These are phyloP conservation scores for Mastomys coucha DNA, from an alignment of 2,113 vertebrate species.

Conservation along the genomic window DNA sequence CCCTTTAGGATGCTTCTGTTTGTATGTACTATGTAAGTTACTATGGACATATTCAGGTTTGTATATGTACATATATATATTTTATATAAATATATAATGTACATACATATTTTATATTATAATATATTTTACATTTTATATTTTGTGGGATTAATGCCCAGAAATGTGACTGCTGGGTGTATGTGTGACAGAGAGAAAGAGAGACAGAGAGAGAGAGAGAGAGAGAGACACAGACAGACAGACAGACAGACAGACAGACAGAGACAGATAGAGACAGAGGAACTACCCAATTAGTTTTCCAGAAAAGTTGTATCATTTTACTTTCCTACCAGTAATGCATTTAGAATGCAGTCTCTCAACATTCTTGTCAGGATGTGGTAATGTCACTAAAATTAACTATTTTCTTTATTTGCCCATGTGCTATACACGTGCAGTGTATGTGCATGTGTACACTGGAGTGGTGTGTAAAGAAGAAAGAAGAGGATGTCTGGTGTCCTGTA, in stretches of 20 bases:
- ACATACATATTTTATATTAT: too few relatives aligned
- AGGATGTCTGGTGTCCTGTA: background rate
- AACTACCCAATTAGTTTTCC: background rate
- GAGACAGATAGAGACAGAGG: background rate
- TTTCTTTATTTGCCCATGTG: background rate
- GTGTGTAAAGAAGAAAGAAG: background rate
- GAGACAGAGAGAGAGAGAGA: background rate
- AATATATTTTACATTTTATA: background rate
- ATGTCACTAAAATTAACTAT: too few relatives aligned
- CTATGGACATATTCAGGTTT: background rate
- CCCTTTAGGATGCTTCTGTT: conserved; percentile 23
- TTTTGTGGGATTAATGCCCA: conserved; percentile 5
- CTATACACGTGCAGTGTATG: background rate
- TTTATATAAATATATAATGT: too few relatives aligned
- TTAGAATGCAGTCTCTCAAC: background rate
- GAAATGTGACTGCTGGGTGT: background rate
- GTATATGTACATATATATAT: background rate
- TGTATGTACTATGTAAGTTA: background rate
- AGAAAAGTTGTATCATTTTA: background rate
- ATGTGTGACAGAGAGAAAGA: background rate
- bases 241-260: background rate
- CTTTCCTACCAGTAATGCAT: background rate
- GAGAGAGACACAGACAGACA: background rate
- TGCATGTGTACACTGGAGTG: background rate
- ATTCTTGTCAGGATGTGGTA: background rate